Evolutionary conservation across 92 coral and sea anemone genomes (phyloP).

Genomic region (Chrysogorgia sp.): DNA sequence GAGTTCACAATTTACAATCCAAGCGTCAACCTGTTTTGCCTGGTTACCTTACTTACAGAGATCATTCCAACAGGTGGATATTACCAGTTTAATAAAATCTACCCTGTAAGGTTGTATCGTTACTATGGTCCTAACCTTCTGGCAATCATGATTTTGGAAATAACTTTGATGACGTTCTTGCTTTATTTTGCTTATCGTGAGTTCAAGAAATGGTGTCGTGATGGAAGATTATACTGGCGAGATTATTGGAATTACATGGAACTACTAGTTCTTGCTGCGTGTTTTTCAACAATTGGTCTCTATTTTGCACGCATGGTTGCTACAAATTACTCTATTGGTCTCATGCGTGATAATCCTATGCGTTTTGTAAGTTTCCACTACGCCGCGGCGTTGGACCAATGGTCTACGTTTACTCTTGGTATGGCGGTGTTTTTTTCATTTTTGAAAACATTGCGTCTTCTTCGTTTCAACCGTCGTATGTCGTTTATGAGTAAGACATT

Average conservation of each 20-base stretch:
- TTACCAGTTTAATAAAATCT: constrained; percentile 66
- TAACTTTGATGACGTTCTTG: constrained; percentile 65
- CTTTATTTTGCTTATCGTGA: constrained; percentile 76
- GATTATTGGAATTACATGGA: constrained; percentile 86
- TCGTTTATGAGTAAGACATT: constrained; percentile 68
- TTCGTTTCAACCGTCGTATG: constrained; percentile 83
- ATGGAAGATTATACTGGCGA: constrained; percentile 71
- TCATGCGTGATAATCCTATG: constrained; percentile 69
- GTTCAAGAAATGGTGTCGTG: constrained; percentile 64
- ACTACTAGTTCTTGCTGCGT: constrained; percentile 62
- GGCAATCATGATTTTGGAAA: constrained; percentile 77
- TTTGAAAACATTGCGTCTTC: constrained; percentile 71
- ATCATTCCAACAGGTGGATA: constrained; percentile 83
- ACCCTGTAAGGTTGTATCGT: constrained; percentile 74
- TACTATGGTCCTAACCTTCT: constrained; percentile 72
- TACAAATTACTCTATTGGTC: constrained; percentile 60
- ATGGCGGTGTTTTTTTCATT: constrained; percentile 73
- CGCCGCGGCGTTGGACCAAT: constrained; percentile 70
- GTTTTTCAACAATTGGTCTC: constrained; percentile 78
- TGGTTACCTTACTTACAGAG: constrained; percentile 72
- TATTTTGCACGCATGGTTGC: constrained; percentile 77
- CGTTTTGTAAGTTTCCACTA: constrained; percentile 77
- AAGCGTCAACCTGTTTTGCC: constrained; percentile 74
- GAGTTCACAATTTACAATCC: constrained; percentile 87
- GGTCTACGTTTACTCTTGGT: constrained; percentile 66